Conservation (phyloP, 2,797 vertebrate genomes). For the Tenualosa ilisha region DNA sequence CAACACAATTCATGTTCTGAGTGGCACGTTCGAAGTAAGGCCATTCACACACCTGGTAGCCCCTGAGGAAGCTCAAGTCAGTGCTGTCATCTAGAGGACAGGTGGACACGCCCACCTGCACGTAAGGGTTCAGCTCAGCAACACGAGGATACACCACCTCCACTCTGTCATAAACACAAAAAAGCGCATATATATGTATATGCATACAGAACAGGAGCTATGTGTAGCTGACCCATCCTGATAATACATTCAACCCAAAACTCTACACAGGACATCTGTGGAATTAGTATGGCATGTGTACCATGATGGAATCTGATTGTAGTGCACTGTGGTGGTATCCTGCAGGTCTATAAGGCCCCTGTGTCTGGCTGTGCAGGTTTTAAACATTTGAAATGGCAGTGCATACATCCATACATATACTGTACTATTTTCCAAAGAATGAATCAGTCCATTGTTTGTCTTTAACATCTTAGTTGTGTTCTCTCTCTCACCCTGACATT, state of each 20-base stretch:
- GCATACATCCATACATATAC: neutral
- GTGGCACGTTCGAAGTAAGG: neutral
- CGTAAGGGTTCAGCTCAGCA: slow-evolving; percentile 93
- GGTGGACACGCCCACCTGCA: slow-evolving; percentile 84
- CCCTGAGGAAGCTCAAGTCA: slow-evolving; percentile 87
- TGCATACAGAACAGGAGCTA: neutral
- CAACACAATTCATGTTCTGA: neutral
- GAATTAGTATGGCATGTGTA: neutral
- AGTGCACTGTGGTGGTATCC: neutral
- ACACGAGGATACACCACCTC: slow-evolving; percentile 85
- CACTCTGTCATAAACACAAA: slow-evolving; percentile 70
- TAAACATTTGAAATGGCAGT: neutral
- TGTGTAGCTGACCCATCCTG: neutral
- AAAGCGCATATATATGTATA: neutral
- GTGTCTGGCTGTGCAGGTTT: neutral
- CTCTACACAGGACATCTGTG: neutral
- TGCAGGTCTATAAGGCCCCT: neutral
- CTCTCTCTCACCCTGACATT: neutral
- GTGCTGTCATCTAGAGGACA: slow-evolving; percentile 79
- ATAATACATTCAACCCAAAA: neutral
- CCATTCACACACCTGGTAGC: slow-evolving; percentile 80
- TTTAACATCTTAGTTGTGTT: neutral
- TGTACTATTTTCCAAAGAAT: neutral
- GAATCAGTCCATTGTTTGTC: neutral
- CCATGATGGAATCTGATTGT: neutral